Evolutionary conservation across 2,113 vertebrate genomes (phyloP), one percentile per base, ranked within the genome.

Genomic region (Myocastor coypus): DNA sequence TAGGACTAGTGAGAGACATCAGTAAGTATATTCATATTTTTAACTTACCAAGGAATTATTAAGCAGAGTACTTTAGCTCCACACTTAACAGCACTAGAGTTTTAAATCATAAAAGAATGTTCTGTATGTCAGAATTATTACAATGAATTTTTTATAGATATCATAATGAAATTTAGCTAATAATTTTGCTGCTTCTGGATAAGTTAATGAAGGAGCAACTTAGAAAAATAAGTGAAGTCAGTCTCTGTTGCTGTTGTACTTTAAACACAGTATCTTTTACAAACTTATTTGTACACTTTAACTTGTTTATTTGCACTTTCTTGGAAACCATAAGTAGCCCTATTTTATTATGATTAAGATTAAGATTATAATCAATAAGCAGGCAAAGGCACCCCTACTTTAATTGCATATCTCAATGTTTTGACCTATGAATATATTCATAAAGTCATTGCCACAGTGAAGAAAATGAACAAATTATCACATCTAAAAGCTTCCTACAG

Each of bases 141-240:
- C 87, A 91, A 66, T 6, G 17, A 95, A 57, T n/a, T 92, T 55
- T 42, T 87, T 61, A 42, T 64, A 85, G 37, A 34, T 46, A 46
- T 66, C 6, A 30, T 71, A 75, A 89, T 68, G 80, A 94, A 89
- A 87, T 82, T 7, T 28, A 69, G 32, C n/a, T 30, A n/a, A 20
- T 69, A 61, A 20, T 50, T 93, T 94, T 83, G 32, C 87, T 77
- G 75, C 19, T 87, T 87, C n/a, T 90, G 24, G 42, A 71, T 64
- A 86, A 64, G 6, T 37, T 77, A 93, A 81, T 52, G 37, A 50
- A 59, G 37, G 32, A 83, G 4, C 0, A 85, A 59, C 26, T 95
- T 95, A 86, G 34, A 75, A 90, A 73, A 82, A 26, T 59, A 94
- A 94, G 6, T 37, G 7, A 84, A 10, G 20, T 42, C 84, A 6